Evolutionary conservation across 1,140 invertebrate genomes (phyloP).

Genomic region (Hylaeus anthracinus): DNA sequence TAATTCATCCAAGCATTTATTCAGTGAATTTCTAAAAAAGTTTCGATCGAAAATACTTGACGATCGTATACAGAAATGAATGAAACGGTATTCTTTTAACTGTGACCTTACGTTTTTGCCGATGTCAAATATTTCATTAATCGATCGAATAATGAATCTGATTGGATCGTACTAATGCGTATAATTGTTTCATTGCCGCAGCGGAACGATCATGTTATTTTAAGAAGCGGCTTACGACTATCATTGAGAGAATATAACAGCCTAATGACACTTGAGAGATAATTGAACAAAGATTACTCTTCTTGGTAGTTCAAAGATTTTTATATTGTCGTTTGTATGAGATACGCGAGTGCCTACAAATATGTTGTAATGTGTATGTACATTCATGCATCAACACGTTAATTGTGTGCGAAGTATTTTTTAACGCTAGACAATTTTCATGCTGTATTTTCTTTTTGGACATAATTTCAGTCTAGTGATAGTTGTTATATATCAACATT

Average conservation of each 20-base stretch:
- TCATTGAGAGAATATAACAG: background rate
- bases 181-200: conserved; percentile 12
- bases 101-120: background rate
- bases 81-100: background rate
- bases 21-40: conserved; percentile 7
- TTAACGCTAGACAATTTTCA: too few species aligned
- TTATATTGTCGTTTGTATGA: too few species aligned
- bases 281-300: too few species aligned
- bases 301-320: too few species aligned
- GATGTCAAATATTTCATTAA: background rate
- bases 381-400: too few species aligned
- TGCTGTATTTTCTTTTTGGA: too few species aligned
- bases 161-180: conserved; percentile 14
- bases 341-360: too few species aligned
- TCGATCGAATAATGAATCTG: conserved; percentile 24
- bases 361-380: too few species aligned
- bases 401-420: too few species aligned
- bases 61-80: background rate
- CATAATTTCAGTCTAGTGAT: too few species aligned
- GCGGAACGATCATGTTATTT: background rate
- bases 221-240: background rate
- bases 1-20: conserved; percentile 2
- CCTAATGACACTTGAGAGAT: too few species aligned
- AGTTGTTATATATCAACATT: too few species aligned
- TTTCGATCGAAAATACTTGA: background rate